Evolutionary conservation across 2,888 invertebrate genomes (phyloP).

Genomic region (Luffia ferchaultella): DNA sequence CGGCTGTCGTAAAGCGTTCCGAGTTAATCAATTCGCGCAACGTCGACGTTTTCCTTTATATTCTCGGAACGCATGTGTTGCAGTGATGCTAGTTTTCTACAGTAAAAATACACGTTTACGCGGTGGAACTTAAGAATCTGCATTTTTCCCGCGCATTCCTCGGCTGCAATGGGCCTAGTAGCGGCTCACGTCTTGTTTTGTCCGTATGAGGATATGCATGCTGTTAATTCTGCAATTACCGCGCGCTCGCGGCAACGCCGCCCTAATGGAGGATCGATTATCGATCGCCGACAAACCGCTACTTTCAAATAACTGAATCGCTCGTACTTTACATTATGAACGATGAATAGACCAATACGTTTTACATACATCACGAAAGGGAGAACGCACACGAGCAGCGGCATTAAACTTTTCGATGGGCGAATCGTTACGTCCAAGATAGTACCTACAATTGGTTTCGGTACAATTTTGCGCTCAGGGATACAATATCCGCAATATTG

Average conservation of each 20-base stretch:
- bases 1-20: conserved; percentile 12
- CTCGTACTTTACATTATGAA: too few species aligned
- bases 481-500: conserved; percentile 7
- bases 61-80: conserved; percentile 25
- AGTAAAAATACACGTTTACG: conserved; percentile 23
- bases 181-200: conserved; percentile 31
- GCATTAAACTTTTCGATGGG: too few species aligned
- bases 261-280: conserved; percentile 24
- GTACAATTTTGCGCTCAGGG: not conserved
- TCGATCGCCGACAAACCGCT: not conserved
- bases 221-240: conserved; percentile 40
- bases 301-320: too few species aligned
- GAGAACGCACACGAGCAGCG: too few species aligned
- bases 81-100: conserved; percentile 16
- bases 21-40: conserved; percentile 19
- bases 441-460: not conserved
- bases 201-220: conserved; percentile 40
- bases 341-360: too few species aligned
- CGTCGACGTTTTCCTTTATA: conserved; percentile 23
- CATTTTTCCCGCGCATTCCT: conserved; percentile 27
- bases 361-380: too few species aligned
- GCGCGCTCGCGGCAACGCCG: conserved; percentile 21
- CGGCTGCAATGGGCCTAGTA: conserved; percentile 21
- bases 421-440: not conserved
- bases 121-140: conserved; percentile 20